Evolutionary conservation across 2,888 invertebrate species (phyloP).

Genomic region (Eurytoma adleriae): DNA sequence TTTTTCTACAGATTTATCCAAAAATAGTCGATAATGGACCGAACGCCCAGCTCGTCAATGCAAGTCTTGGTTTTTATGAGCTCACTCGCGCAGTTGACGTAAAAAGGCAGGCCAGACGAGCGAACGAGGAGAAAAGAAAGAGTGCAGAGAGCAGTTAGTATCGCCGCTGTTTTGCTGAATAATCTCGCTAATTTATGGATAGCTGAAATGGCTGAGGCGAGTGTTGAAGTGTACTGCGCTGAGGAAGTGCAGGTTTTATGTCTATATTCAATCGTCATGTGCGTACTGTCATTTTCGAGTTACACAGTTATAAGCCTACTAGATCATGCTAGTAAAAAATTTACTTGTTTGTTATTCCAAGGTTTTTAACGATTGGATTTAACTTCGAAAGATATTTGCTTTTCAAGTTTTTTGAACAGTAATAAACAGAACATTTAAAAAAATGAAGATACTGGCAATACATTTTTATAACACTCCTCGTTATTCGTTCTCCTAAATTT

Average conservation of each 20-base stretch:
- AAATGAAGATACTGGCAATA: too few relatives aligned
- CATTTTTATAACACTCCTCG: too few relatives aligned
- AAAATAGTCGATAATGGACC: slow-evolving; percentile 32
- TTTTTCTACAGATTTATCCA: too few relatives aligned
- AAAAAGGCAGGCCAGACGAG: slow-evolving; percentile 16
- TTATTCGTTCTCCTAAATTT: too few relatives aligned
- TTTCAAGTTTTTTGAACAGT: too few relatives aligned
- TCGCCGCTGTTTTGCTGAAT: slow-evolving; percentile 35
- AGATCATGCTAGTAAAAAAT: not conserved
- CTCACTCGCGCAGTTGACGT: slow-evolving; percentile 13
- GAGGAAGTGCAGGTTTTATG: too few relatives aligned
- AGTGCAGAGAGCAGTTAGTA: slow-evolving; percentile 22
- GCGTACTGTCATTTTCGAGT: not conserved
- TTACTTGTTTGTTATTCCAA: not conserved
- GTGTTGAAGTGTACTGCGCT: slow-evolving; percentile 4
- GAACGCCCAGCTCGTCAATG: slow-evolving; percentile 10
- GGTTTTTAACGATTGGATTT: not conserved
- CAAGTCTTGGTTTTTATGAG: slow-evolving; percentile 47
- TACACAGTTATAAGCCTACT: not conserved
- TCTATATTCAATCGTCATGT: too few relatives aligned
- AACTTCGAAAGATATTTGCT: not conserved
- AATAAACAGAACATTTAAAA: too few relatives aligned
- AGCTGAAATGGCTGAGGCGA: slow-evolving; percentile 18
- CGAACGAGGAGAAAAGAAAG: slow-evolving; percentile 13
- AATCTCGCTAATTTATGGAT: slow-evolving; percentile 50